Percentiles rank a stretch among this genome's conserved stretches.
Evolutionary conservation across 2,797 vertebrate species (phyloP).

Genomic region (Lateolabrax maculatus): DNA sequence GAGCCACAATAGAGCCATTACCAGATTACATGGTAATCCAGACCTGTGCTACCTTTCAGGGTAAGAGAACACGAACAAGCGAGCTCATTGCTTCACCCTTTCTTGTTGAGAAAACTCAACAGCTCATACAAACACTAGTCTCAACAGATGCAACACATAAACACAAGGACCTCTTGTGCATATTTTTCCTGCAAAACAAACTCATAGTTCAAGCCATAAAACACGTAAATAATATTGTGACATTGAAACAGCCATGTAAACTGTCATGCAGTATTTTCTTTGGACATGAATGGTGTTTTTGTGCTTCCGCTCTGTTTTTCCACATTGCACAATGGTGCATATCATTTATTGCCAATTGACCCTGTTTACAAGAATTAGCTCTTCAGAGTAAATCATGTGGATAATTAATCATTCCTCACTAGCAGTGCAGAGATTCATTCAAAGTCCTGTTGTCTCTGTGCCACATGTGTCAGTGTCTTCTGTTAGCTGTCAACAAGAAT

Average conservation of each 20-base stretch:
- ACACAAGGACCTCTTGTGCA: background rate
- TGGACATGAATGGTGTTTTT: background rate
- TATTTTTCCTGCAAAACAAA: constrained; percentile 5
- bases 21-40: background rate
- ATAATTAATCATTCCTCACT: constrained; percentile 16
- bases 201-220: background rate
- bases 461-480: constrained; percentile 4
- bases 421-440: background rate
- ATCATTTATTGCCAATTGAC: constrained; percentile 9
- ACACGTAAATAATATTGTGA: background rate
- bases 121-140: background rate
- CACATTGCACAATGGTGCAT: constrained; percentile 8
- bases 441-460: background rate
- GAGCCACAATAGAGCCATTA: background rate
- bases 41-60: no score
- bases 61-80: background rate
- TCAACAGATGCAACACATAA: constrained; percentile 17
- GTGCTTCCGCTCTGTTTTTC: background rate
- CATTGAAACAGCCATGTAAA: background rate
- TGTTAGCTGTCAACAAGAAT: constrained; percentile 24
- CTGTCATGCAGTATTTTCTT: background rate
- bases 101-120: background rate
- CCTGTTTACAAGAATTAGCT: constrained; percentile 5
- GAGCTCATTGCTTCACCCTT: background rate
- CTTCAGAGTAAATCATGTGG: background rate